Percentiles rank a stretch among this genome's conserved stretches.
These are phyloP conservation scores for Pseudopleuronectes americanus DNA, from an alignment of 2,797 vertebrate genomes.

Conservation along the genomic window DNA sequence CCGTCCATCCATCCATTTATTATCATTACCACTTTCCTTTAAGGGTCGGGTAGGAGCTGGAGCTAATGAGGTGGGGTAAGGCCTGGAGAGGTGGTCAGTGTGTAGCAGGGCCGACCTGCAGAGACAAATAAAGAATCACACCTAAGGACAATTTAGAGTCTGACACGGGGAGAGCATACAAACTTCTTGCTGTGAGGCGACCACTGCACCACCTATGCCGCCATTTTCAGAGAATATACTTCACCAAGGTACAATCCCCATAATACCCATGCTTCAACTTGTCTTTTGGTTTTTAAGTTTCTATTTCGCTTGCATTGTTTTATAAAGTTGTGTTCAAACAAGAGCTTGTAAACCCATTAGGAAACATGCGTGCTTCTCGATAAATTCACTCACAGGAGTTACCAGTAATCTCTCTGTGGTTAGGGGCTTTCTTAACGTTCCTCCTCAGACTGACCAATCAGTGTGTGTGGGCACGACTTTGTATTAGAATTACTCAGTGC, in stretches of 20 bases:
- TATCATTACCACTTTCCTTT: no score
- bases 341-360: slow-evolving; percentile 20
- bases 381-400: slow-evolving; percentile 26
- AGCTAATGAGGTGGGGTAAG: no score
- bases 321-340: background rate
- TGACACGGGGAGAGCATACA: background rate
- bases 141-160: no score
- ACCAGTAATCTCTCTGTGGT: slow-evolving; percentile 51
- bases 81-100: no score
- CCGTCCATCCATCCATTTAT: no score
- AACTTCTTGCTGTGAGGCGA: background rate
- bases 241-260: no score
- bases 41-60: no score
- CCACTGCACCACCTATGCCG: no score
- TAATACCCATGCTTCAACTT: background rate
- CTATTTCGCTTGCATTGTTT: background rate
- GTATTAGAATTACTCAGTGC: slow-evolving; percentile 70
- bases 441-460: slow-evolving; percentile 40
- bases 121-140: background rate
- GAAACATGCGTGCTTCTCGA: slow-evolving; percentile 23
- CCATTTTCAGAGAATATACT: background rate
- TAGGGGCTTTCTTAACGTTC: slow-evolving; percentile 35
- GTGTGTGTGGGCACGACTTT: slow-evolving; percentile 64
- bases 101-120: no score
- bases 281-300: background rate